A percentile compares a stretch with the other conserved stretches of the same genome.
Conservation (phyloP, 2,888 invertebrate genomes). For the Cantharis lateralis region DNA sequence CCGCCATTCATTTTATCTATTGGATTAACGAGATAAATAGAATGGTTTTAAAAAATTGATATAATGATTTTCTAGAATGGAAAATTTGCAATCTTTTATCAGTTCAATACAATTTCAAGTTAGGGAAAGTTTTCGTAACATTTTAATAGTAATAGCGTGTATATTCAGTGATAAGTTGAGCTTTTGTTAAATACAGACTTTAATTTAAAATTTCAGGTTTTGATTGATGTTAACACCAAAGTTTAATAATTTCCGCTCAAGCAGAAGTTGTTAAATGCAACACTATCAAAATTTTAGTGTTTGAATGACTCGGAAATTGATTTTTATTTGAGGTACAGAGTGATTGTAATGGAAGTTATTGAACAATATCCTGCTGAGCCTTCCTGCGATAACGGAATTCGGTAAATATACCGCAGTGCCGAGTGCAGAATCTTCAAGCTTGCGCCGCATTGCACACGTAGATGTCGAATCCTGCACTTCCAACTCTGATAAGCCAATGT, state of each 20-base stretch:
- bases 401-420: slow-evolving; percentile 47
- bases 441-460: slow-evolving; percentile 45
- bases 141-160: background rate
- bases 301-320: slow-evolving; percentile 51
- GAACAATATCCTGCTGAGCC: slow-evolving; percentile 47
- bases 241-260: slow-evolving; percentile 17
- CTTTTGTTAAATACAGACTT: background rate
- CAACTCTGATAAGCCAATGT: slow-evolving; percentile 42
- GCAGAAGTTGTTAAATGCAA: slow-evolving; percentile 10
- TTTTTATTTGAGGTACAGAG: slow-evolving; percentile 49
- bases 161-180: background rate
- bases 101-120: background rate
- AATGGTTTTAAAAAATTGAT: background rate
- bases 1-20: background rate
- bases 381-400: slow-evolving; percentile 42
- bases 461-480: slow-evolving; percentile 41
- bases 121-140: background rate
- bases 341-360: slow-evolving; percentile 51
- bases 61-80: background rate
- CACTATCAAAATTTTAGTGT: slow-evolving; percentile 19
- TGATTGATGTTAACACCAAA: background rate
- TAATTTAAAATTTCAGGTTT: background rate
- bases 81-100: background rate
- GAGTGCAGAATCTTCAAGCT: slow-evolving; percentile 44
- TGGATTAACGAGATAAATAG: background rate